Percentiles rank a stretch among this genome's conserved stretches.
Conservation (phyloP, 2,797 vertebrate genomes). For the Podarcis siculus region DNA sequence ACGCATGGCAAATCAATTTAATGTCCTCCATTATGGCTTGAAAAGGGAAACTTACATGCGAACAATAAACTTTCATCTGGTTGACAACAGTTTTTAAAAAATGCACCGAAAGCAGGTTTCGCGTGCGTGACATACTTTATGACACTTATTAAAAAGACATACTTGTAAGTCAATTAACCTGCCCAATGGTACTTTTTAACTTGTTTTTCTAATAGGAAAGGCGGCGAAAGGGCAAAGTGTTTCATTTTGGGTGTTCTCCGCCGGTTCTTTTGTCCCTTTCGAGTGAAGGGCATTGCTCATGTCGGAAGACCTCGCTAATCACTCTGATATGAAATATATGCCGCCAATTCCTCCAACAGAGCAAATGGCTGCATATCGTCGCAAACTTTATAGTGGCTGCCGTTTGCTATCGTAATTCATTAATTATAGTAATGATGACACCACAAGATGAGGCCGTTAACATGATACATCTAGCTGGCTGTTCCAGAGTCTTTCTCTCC, state of each 20-base stretch:
- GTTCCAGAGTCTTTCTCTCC: conserved; percentile 38
- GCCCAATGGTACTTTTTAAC: conserved; percentile 75
- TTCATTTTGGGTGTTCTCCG: conserved; percentile 67
- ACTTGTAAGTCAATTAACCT: conserved; percentile 80
- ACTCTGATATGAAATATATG: conserved; percentile 63
- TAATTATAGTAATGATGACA: conserved; percentile 72
- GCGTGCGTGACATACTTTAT: conserved; percentile 76
- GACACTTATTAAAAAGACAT: conserved; percentile 79
- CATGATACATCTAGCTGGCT: conserved; percentile 64
- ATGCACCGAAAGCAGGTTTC: conserved; percentile 76
- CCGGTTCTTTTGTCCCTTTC: conserved; percentile 60
- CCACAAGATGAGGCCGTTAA: conserved; percentile 63
- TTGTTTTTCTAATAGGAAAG: conserved; percentile 78
- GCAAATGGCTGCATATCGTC: conserved; percentile 35
- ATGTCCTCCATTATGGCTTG: conserved; percentile 73
- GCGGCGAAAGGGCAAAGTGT: conserved; percentile 71
- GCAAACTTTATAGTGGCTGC: conserved; percentile 66
- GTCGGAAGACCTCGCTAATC: conserved; percentile 38
- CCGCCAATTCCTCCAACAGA: conserved; percentile 38
- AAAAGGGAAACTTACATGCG: conserved; percentile 68
- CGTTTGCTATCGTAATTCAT: conserved; percentile 70
- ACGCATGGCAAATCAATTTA: conserved; percentile 73
- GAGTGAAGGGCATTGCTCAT: conserved; percentile 55
- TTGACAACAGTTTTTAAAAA: conserved; percentile 78
- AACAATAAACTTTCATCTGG: conserved; percentile 80